Conservation (phyloP, 2,888 invertebrate genomes). For the Homarus gammarus region DNA sequence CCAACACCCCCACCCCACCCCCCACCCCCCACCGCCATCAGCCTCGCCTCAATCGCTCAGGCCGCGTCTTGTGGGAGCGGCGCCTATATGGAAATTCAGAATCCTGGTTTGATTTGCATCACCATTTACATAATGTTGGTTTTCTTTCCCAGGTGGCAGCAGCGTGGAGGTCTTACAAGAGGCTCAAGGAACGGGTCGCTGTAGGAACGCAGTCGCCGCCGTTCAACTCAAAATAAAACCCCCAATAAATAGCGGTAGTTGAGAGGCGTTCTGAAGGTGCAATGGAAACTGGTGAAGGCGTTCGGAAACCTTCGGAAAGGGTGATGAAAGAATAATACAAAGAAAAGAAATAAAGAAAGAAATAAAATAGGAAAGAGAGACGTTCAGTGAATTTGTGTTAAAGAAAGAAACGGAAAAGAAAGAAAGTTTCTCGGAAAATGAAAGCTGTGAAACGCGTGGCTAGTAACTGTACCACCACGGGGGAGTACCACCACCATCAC, state of each 20-base stretch:
- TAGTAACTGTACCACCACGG: slow-evolving; percentile 18
- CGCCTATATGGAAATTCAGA: slow-evolving; percentile 49
- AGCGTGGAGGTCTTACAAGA: neutral
- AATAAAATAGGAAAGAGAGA: no score
- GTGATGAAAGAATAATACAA: slow-evolving; percentile 19
- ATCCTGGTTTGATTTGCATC: slow-evolving; percentile 44
- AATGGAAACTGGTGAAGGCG: neutral
- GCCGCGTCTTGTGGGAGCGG: neutral
- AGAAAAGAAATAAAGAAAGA: no score
- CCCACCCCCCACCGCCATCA: neutral
- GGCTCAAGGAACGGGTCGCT: neutral
- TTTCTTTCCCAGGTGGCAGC: slow-evolving; percentile 51
- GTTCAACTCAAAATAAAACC: neutral
- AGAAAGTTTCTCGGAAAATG: slow-evolving; percentile 18
- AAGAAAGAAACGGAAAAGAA: neutral
- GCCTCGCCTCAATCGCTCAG: neutral
- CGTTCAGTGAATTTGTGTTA: neutral
- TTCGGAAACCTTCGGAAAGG: neutral
- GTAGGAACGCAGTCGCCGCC: neutral
- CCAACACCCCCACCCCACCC: neutral
- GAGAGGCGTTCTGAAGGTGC: neutral
- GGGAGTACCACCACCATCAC: slow-evolving; percentile 43
- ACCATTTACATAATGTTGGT: slow-evolving; percentile 46
- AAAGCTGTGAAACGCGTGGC: slow-evolving; percentile 32
- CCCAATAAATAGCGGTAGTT: neutral